Evolutionary conservation across 2,797 vertebrate genomes (phyloP).

Genomic region (Arremon aurantiirostris): DNA sequence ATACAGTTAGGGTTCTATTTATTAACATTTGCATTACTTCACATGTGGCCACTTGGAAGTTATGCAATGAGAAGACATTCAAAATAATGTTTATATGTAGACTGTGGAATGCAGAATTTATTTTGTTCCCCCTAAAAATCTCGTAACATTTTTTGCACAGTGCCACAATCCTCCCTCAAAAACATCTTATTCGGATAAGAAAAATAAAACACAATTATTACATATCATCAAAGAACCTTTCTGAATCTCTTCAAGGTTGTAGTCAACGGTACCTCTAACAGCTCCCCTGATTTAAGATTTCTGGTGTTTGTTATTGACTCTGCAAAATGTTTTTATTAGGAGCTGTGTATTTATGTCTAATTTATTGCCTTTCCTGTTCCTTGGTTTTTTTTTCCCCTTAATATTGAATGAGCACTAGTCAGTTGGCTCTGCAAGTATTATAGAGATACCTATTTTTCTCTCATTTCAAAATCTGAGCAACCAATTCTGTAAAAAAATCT

Average conservation of each 20-base stretch:
- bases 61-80: neutral
- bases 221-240: neutral
- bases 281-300: neutral
- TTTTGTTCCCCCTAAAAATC: neutral
- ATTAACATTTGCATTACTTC: neutral
- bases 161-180: neutral
- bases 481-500: neutral
- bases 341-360: neutral
- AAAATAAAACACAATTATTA: neutral
- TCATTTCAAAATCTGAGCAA: neutral
- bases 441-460: neutral
- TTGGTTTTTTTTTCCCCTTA: neutral
- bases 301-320: neutral
- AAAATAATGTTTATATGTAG: neutral
- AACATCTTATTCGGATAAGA: neutral
- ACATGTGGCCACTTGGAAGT: neutral
- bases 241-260: neutral
- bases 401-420: neutral
- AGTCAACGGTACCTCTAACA: neutral
- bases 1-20: neutral
- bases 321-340: neutral
- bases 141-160: neutral
- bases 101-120: neutral
- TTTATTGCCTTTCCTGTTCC: neutral
- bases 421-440: neutral